These are phyloP conservation scores for Hyaena hyaena DNA, from an alignment of 2,113 vertebrate genomes.

Conservation along the genomic window DNA sequence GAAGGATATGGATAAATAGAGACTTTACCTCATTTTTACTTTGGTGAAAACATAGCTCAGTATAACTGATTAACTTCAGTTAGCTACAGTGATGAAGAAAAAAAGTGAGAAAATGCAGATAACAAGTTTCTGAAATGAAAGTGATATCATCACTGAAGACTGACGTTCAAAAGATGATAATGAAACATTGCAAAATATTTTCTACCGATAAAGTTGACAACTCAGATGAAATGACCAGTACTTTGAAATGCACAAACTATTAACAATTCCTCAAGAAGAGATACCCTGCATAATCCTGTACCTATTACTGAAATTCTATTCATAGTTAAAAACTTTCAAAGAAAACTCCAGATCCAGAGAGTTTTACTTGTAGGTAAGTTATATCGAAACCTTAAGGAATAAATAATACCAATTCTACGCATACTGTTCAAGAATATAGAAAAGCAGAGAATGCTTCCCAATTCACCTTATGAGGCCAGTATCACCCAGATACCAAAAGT, in stretches of 20 bases:
- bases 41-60: background rate
- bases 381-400: background rate
- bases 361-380: background rate
- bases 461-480: background rate
- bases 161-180: background rate
- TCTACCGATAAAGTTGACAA: background rate
- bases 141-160: background rate
- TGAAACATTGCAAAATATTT: background rate
- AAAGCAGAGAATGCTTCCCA: background rate
- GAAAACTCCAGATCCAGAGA: background rate
- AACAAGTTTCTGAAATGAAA: background rate
- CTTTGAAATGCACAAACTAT: background rate
- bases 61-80: constrained; percentile 5
- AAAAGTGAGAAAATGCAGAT: background rate
- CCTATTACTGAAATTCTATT: background rate
- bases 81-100: background rate
- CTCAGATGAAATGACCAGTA: background rate
- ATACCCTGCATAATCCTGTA: background rate
- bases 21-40: constrained; percentile 44
- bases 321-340: background rate
- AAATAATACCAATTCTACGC: background rate
- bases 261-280: background rate
- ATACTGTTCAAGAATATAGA: background rate
- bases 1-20: constrained; percentile 38
- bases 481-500: background rate